A percentile compares a stretch with the other conserved stretches of the same genome.
Conservation (phyloP, 2,888 invertebrate species). For the Spisula solida region DNA sequence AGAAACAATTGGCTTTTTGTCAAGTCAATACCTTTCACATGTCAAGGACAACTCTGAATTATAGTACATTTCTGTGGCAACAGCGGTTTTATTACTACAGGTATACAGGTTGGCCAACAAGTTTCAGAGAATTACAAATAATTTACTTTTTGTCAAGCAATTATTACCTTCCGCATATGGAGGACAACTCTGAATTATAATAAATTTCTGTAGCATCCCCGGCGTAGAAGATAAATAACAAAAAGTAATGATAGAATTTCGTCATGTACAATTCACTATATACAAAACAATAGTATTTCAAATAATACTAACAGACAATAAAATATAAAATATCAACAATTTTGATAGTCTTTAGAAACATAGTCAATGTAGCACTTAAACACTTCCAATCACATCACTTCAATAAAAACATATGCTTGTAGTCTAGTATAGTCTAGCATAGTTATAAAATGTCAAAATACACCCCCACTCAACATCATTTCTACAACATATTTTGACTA, state of each 20-base stretch:
- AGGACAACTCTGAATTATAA: not conserved
- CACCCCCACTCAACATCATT: not conserved
- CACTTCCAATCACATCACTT: too few relatives aligned
- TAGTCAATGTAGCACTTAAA: conserved; percentile 1
- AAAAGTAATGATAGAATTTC: not conserved
- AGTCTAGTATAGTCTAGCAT: not conserved
- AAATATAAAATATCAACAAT: not conserved
- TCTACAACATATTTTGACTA: too few relatives aligned
- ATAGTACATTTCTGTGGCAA: not conserved
- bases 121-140: too few relatives aligned
- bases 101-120: too few relatives aligned
- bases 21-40: not conserved
- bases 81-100: too few relatives aligned
- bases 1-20: not conserved
- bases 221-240: not conserved
- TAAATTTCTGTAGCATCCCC: not conserved
- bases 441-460: not conserved
- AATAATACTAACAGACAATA: not conserved
- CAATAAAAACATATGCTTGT: not conserved
- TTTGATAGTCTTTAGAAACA: not conserved
- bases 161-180: too few relatives aligned
- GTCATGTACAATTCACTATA: not conserved
- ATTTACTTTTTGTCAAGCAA: too few relatives aligned
- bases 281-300: not conserved
- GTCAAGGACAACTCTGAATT: too few relatives aligned